Base-by-base conservation (phyloP, 2,797 vertebrate species). In the Pseudochirops cupreus region DNA sequence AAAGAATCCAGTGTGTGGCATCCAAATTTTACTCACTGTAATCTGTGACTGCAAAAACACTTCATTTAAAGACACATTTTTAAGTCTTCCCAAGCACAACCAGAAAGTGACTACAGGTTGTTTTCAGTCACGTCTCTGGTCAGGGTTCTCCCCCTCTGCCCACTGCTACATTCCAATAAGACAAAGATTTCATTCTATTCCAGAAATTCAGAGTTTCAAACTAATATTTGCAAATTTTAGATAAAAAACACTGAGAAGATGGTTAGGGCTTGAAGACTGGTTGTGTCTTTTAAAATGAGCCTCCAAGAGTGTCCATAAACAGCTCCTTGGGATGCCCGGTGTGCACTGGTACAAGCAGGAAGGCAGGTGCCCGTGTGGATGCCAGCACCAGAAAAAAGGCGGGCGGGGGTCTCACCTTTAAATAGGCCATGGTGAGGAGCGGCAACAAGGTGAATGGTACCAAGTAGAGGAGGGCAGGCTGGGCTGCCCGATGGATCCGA, bases 371-470 rank as follows among this genome's bases (percentile, higher is more conserved):
- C 16, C 87, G 3, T 62, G 28, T 90, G 90, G 92, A 74, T 28
- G 29, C 26, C 92, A 74, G 50, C 26, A 59, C 53, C 46, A 67
- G 13, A 28, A 21, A 54, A 9, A 12, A 50, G 62, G 9, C 94
- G 92, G 59, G 29, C 4, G 5, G 33, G 59, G 12, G 26, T 26
- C 94, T 96, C 98, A 99, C 99, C 99, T 99, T 99, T 99, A 99
- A 99, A 98, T 99, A 99, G 99, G 99, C 99, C 99, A 99, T 99
- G 28, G 99, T 99, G 98, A 99, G 99, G 97, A 99, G 99, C 94
- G 99, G 99, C 99, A 99, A 99, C 98, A 99, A 99, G 99, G 99
- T 99, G 98, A 99, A 99, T 18, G 99, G 99, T 98, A 99, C 99
- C 99, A 99, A 99, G 98, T 99, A 99, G 96, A 99, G 99, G 59